Conservation (phyloP, 2,797 vertebrate species). For the Arrhamphus sclerolepis region DNA sequence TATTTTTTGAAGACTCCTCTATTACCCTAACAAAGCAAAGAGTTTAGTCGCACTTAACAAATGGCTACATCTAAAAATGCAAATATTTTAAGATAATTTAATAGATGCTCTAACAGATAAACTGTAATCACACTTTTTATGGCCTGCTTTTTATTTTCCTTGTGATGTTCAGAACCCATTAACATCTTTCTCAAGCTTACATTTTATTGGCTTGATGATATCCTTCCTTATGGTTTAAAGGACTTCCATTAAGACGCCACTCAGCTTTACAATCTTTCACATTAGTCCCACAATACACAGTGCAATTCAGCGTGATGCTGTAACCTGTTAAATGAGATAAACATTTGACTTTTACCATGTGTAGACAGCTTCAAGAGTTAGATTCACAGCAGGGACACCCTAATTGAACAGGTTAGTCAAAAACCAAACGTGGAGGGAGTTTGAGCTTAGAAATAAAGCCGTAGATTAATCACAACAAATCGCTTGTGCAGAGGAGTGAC, state of each 20-base stretch:
- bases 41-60: too few relatives aligned
- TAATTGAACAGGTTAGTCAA: too few relatives aligned
- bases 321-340: conserved; percentile 57
- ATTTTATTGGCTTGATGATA: not conserved
- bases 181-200: conserved; percentile 13
- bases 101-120: too few relatives aligned
- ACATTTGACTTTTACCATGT: not conserved
- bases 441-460: too few relatives aligned
- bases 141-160: not conserved
- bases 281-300: conserved; percentile 67
- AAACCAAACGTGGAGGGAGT: too few relatives aligned
- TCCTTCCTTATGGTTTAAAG: accelerated
- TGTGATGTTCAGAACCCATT: not conserved
- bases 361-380: not conserved
- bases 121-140: too few relatives aligned
- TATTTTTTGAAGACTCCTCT: accelerated
- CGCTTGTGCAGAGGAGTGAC: too few relatives aligned
- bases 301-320: conserved; percentile 66
- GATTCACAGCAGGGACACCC: not conserved
- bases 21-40: conserved; percentile 16
- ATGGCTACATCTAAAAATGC: too few relatives aligned
- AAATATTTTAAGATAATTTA: too few relatives aligned
- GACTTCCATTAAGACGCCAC: conserved; percentile 54
- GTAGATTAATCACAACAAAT: too few relatives aligned
- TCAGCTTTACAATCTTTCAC: not conserved